Base-by-base conservation (phyloP, 1,140 invertebrate species). In the Helicoverpa armigera region DNA sequence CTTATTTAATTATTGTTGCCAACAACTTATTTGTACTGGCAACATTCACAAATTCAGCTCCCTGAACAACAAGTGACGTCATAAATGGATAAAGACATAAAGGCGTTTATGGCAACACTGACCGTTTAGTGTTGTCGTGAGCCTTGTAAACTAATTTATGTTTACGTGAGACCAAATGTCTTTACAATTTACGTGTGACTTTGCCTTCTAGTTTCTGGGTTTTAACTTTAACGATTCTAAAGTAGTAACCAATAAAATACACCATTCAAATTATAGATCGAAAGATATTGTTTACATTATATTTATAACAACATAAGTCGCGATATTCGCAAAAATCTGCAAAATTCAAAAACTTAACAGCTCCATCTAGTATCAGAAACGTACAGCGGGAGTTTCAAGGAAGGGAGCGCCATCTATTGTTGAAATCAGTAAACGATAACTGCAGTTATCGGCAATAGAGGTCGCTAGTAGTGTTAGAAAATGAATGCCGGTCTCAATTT, bases 61-160 rank as follows among this genome's bases (percentile, higher is more conserved):
- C 43, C 65, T 18, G 65, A 31, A n/a, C 35, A 16, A 43, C 65
- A 50, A 54, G 50, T 70, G 50, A 72, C 69, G 50, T 72, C 23
- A 72, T 72, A 54, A 72, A 72, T 4, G 48, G 31, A 72, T 72
- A 72, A 70, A 70, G 23, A 29, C 67, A 70, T 70, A 70, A 72
- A 72, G 18, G 18, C 50, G 50, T 72, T 72, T 72, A 72, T 72
- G 50, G 69, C 69, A 72, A 72, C 69, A 54, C 69, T 72, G 69
- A 53, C 69, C 50, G 53, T 54, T n/a, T 12, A 72, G 50, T 31
- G 50, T 54, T 72, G 12, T 23, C 69, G 12, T 53, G 50, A 50
- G 65, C 5, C 18, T 54, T 72, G 69, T 72, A 72, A 72, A 72
- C 16, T 69, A 43, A 69, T 69, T 69, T 67, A 16, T 9, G 31